A percentile compares a stretch with the other conserved stretches of the same genome.
These are phyloP conservation scores for Holocentrus rufus DNA, from an alignment of 2,797 vertebrate species.

Conservation along the genomic window DNA sequence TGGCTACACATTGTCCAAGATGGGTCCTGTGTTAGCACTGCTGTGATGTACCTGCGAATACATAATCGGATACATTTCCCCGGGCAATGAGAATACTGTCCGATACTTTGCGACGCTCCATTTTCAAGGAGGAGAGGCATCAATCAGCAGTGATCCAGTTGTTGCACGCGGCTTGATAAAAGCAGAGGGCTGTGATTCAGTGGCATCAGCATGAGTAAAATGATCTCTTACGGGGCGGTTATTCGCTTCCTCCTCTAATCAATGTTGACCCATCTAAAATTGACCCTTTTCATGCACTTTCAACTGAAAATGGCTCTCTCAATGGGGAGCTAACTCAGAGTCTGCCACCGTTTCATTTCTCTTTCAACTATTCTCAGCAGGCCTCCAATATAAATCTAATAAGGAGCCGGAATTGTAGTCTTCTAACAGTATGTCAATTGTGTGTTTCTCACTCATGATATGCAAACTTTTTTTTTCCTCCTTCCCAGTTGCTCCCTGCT, in stretches of 20 bases:
- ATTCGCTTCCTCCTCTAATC: conserved; percentile 60
- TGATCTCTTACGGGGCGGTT: conserved; percentile 35
- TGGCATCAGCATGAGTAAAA: conserved; percentile 36
- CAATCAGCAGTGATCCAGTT: conserved; percentile 31
- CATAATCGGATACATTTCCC: conserved; percentile 24
- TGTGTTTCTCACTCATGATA: conserved; percentile 43
- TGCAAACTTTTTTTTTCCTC: conserved; percentile 42
- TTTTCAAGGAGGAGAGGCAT: conserved; percentile 36
- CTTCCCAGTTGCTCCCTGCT: conserved; percentile 2
- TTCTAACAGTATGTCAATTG: conserved; percentile 45
- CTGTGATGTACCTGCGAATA: conserved; percentile 29
- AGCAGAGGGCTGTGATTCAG: conserved; percentile 30
- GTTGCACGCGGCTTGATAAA: conserved; percentile 38
- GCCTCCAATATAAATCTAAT: conserved; percentile 68
- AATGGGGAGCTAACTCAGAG: conserved; percentile 53
- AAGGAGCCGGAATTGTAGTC: conserved; percentile 47
- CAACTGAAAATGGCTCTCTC: conserved; percentile 67
- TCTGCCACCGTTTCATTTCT: conserved; percentile 58
- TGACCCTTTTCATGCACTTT: conserved; percentile 66
- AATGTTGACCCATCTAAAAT: conserved; percentile 65
- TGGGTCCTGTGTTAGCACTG: conserved; percentile 20
- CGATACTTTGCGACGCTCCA: neutral
- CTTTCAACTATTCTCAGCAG: conserved; percentile 68
- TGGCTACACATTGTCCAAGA: conserved; percentile 10
- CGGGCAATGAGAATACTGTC: conserved; percentile 13